Conservation (phyloP, 2,888 invertebrate species). For the Tineola bisselliella region DNA sequence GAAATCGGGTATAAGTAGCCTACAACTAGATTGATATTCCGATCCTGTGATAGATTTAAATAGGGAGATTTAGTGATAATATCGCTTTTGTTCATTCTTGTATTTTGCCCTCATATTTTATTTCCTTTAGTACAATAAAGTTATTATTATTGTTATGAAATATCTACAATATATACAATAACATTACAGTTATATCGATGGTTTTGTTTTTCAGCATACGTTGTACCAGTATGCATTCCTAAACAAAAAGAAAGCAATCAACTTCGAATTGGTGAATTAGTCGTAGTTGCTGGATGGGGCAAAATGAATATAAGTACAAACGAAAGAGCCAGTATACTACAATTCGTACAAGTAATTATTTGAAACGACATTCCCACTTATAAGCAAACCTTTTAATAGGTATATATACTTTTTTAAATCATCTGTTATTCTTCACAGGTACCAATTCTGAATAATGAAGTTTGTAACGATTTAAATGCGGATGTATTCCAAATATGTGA, state of each 20-base stretch:
- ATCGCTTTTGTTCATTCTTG: no score
- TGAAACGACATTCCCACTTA: no score
- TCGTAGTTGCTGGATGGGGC: conserved; percentile 68
- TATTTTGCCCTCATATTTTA: no score
- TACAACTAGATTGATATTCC: no score
- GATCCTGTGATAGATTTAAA: no score
- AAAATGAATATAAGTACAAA: conserved; percentile 57
- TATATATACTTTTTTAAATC: no score
- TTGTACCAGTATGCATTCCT: conserved; percentile 69
- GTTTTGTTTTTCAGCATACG: conserved; percentile 49
- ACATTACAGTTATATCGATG: no score
- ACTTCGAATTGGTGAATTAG: conserved; percentile 38
- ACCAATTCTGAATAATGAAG: conserved; percentile 33
- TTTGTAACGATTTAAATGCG: conserved; percentile 35
- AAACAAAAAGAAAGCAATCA: conserved; percentile 35
- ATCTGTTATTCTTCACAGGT: conserved; percentile 27
- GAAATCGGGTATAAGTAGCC: no score
- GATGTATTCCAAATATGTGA: conserved; percentile 31
- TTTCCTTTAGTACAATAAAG: no score
- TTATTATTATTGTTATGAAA: no score
- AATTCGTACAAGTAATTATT: conserved; percentile 44
- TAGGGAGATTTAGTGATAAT: no score
- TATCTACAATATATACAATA: no score
- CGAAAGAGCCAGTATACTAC: conserved; percentile 44
- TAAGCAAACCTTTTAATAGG: conserved; percentile 18